Base-by-base conservation (phyloP, 1,140 invertebrate species). In the Lepidurus couesii region DNA sequence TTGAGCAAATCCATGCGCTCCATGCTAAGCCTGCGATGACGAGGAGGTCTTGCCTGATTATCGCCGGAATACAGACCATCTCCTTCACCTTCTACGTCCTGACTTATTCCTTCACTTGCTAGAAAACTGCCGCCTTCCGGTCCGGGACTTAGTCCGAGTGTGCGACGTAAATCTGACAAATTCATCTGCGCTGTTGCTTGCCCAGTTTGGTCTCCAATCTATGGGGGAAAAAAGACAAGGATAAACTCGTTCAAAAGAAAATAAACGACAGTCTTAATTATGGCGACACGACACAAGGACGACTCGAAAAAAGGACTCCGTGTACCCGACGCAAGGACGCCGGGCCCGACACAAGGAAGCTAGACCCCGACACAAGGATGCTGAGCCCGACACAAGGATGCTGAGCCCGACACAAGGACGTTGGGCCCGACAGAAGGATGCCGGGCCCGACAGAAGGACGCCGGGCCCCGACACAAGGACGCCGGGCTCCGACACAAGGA, bases 1-100 rank as follows among this genome's bases (percentile, higher is more conserved):
- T 96, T 96, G 85, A 98, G 92, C 16, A 98, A 87, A 86, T 97
- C 94, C 86, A 98, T 89, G 84, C 97, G 95, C 85, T 98, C 96
- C 96, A 98, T 98, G 85, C 95, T 97, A 84, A 95, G 92, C 78
- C 96, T 88, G 82, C 95, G 75, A 78, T 89, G 74, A 76, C 80
- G 26, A 65, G 53, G 53, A 65, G 47, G 21, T 74, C 78, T 79
- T 79, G 78, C 78, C 78, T 79, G 74, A 74, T 74, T 75, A 75
- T 79, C 73, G 65, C 24, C 44, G 43, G 44, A 74, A 75, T 79
- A 79, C 73, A 79, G 78, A 65, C 80, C 82, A 26, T 84, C 83
- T 13, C 82, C 82, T 26, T 83, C 82, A 26, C 75, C 75, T 75
- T 78, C 78, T 42, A 44, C 44, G 21, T 73, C 42, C 13, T 75